Percentiles rank a stretch among this genome's conserved stretches.
phyloP scores from a whole-genome alignment of 2,888 invertebrate species.

The Sarcophaga caerulescens region DNA sequence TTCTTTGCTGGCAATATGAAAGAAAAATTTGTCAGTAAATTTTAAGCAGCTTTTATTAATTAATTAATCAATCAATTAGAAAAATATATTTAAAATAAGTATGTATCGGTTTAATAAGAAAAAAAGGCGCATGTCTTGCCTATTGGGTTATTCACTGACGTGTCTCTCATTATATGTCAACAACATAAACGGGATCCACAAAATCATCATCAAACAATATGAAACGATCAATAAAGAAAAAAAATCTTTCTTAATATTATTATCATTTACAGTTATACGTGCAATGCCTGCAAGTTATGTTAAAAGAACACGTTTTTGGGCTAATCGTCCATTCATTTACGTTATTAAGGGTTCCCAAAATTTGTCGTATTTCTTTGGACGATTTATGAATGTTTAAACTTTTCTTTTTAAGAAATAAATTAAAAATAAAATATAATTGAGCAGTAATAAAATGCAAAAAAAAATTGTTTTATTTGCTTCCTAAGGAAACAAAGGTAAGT shows the following conservation, averaged over 20 bases:
- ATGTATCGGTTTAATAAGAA: no score
- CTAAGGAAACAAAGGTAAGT: no score
- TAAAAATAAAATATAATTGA: background rate
- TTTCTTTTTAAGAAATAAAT: background rate
- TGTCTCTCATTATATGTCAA: background rate
- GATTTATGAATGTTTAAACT: slow-evolving; percentile 45
- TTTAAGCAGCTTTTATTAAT: background rate
- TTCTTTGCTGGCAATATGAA: background rate
- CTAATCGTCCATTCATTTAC: slow-evolving; percentile 54
- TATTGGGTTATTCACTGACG: background rate
- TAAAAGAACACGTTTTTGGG: slow-evolving; percentile 42
- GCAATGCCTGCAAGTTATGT: slow-evolving; percentile 1
- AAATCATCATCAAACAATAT: background rate
- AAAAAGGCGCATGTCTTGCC: background rate
- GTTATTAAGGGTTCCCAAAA: slow-evolving; percentile 35
- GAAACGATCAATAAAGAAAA: background rate
- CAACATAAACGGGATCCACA: background rate
- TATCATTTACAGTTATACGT: slow-evolving; percentile 23
- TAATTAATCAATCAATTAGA: background rate
- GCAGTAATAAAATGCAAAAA: background rate
- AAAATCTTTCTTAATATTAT: background rate
- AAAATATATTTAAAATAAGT: no score
- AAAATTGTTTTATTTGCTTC: no score
- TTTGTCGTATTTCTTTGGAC: slow-evolving; percentile 54
- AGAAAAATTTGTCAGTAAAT: slow-evolving; percentile 6